Evolutionary conservation across 2,797 vertebrate species (phyloP).

Genomic region (Spatula clypeata): DNA sequence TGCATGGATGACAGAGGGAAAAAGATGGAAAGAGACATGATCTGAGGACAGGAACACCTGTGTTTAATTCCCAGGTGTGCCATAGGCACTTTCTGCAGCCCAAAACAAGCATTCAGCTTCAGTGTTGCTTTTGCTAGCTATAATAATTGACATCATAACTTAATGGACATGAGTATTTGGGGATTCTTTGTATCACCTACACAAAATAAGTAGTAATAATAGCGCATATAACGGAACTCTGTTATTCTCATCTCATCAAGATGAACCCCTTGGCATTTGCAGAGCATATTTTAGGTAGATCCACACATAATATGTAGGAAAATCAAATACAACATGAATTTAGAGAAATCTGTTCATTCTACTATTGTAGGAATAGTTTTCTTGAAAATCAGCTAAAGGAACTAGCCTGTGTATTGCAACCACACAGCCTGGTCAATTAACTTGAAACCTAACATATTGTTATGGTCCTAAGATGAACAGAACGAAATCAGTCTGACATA

Average conservation of each 20-base stretch:
- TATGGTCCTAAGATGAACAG: not conserved
- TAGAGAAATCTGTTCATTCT: not conserved
- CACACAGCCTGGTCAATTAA: not conserved
- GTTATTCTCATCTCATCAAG: not conserved
- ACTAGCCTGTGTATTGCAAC: not conserved
- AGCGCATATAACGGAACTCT: not conserved
- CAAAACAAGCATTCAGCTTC: not conserved
- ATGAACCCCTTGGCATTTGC: not conserved
- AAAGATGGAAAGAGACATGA: not conserved
- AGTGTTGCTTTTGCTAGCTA: not conserved
- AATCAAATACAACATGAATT: not conserved
- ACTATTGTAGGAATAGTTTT: not conserved
- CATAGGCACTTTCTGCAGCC: not conserved
- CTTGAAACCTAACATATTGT: not conserved
- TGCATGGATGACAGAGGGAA: not conserved
- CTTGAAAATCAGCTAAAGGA: not conserved
- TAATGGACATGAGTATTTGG: fast-evolving
- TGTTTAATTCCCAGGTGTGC: not conserved
- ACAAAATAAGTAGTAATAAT: not conserved
- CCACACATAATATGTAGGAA: not conserved
- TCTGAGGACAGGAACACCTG: not conserved
- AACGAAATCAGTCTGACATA: constrained; percentile 2
- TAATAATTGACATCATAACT: not conserved
- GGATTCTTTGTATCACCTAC: not conserved
- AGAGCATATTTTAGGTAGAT: not conserved